Base-by-base conservation (phyloP, 2,797 vertebrate genomes). In the Heliangelus exortis region DNA sequence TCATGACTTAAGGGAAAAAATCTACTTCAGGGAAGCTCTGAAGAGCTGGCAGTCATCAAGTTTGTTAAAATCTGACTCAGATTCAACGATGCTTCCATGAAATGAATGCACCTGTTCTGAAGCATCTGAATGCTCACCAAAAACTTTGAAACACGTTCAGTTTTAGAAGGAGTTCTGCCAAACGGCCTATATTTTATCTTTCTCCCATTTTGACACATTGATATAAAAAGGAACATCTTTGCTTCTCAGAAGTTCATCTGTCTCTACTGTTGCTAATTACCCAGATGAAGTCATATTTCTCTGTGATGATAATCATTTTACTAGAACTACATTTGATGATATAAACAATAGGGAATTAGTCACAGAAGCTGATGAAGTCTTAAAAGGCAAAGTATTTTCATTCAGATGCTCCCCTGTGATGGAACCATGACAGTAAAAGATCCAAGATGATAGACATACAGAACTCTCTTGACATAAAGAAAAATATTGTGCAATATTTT, bases 171-270 rank as follows among this genome's bases (percentile, higher is more conserved):
- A 91, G 9, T 87, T 87, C 67, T 57, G 36, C 51, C 77, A 95
- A 93, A 75, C 63, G 67, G 47, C 47, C 86, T 90, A 51, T 45
- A 75, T 95, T 96, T 95, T 79, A 21, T 75, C 18, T 92, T 91
- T 31, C 90, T 91, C 41, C 36, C 48, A 71, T 72, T 93, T 93
- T 90, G 92, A 73, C 33, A 51, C 17, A 31, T 26, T 31, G 33
- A 57, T 81, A 93, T n/a, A 68, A 74, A 87, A 94, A 84, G 55
- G 33, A 90, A 26, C 18, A 58, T 57, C 53, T 73, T 82, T 90
- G 11, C 76, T 84, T 86, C 87, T 86, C 50, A 88, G 75, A 87
- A 93, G 26, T 90, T 93, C 73, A 67, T 91, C 80, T 84, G 75
- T 83, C 62, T 91, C 28, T 68, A 89, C 50, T 75, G 45, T 34